phyloP scores from a whole-genome alignment of 2,888 invertebrate genomes.

The Nemurella pictetii region DNA sequence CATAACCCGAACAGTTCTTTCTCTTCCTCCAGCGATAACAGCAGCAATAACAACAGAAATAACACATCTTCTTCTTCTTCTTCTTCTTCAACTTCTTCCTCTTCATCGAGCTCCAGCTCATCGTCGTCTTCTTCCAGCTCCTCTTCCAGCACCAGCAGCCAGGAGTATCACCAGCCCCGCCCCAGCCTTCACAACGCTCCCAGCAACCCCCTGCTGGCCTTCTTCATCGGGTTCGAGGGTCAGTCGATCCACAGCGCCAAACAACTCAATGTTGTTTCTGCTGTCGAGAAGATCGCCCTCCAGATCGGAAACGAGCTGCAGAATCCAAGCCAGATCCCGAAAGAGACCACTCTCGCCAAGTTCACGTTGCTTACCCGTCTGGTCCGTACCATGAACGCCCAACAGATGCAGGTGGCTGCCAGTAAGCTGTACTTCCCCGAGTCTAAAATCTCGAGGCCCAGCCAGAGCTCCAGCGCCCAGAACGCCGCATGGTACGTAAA shows the following conservation, averaged over 20 bases:
- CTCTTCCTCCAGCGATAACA: conserved; percentile 35
- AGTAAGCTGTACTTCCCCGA: conserved; percentile 55
- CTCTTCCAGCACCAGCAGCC: conserved; percentile 30
- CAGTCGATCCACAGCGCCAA: conserved; percentile 51
- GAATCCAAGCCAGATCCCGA: conserved; percentile 60
- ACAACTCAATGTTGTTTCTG: conserved; percentile 47
- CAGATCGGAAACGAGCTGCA: conserved; percentile 65
- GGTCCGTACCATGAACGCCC: conserved; percentile 62
- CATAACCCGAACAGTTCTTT: conserved; percentile 41
- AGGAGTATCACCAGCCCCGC: conserved; percentile 35
- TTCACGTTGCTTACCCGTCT: conserved; percentile 63
- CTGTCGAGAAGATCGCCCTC: conserved; percentile 52
- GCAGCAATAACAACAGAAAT: conserved; percentile 26
- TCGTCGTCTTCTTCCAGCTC: neutral
- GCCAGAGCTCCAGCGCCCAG: conserved; percentile 44
- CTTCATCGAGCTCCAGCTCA: neutral
- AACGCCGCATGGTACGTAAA: conserved; percentile 58
- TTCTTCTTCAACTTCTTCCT: conserved; percentile 20
- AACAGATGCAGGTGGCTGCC: conserved; percentile 62
- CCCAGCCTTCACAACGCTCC: conserved; percentile 37
- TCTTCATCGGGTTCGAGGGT: conserved; percentile 56
- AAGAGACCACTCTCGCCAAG: conserved; percentile 63
- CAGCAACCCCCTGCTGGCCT: conserved; percentile 43
- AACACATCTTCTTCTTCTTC: conserved; percentile 14
- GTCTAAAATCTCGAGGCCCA: conserved; percentile 52